Base-by-base conservation (phyloP, 2,797 vertebrate species). In the Salarias fasciatus region DNA sequence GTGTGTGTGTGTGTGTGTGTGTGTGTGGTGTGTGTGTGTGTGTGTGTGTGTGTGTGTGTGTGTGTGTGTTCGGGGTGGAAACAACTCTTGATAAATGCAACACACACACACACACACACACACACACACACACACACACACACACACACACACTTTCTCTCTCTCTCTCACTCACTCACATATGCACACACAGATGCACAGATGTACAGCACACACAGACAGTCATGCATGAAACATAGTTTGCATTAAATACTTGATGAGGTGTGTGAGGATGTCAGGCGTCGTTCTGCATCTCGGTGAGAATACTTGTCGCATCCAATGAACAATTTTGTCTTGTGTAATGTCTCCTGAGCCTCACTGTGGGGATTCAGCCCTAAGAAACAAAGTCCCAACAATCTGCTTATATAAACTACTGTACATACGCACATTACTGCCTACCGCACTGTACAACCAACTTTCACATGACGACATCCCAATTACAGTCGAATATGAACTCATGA, bases 181-280 rank as follows among this genome's bases (percentile, higher is more conserved):
- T n/a, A n/a, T n/a, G n/a, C n/a, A 48, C 29, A 62, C 29, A 68
- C 28, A n/a, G n/a, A n/a, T n/a, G n/a, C n/a, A 53, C 11, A 42
- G 14, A 81, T 53, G 15, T 51, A 75, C 53, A 56, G 37, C 40
- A 63, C 74, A 84, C 3, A n/a, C 79, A 84, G 66, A 86, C 58
- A 79, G 67, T 59, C 82, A 85, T 84, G 86, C 86, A 86, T 86
- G 82, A 87, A 83, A 84, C 69, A 85, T 79, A 79, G 71, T 78
- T 86, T 86, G 75, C 77, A 73, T 88, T 88, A 85, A 90, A 88
- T 88, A 87, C 64, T 88, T 85, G 82, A 90, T 89, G 88, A 86
- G 82, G 78, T 87, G 83, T 82, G 75, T 69, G 77, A 73, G 60
- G 79, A 75, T 85, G 84, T 84, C 88, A 80, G 75, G 74, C 69